phyloP scores from a whole-genome alignment of 2,797 vertebrate genomes.

The Ambastaia sidthimunki region DNA sequence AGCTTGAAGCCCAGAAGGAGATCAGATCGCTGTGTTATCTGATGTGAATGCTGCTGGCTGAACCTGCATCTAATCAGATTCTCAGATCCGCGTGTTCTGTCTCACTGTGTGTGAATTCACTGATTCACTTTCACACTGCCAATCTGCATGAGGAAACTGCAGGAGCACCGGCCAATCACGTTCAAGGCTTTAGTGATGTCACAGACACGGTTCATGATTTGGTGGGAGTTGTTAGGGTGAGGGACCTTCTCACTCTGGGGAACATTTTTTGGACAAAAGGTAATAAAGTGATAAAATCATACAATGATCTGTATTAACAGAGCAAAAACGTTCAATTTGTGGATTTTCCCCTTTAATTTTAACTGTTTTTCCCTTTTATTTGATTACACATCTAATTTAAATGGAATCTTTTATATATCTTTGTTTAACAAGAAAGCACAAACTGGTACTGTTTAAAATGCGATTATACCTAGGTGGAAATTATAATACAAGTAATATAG shows the following conservation, averaged over 20 bases:
- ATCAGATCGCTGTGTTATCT: slow-evolving; percentile 15
- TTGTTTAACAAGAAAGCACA: no score
- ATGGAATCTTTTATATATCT: background rate
- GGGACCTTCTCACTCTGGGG: no score
- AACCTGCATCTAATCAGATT: slow-evolving; percentile 31
- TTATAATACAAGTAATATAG: background rate
- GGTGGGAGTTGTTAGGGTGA: no score
- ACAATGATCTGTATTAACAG: background rate
- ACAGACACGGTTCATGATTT: no score
- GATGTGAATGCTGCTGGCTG: slow-evolving; percentile 4
- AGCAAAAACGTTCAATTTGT: background rate
- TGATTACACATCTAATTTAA: background rate
- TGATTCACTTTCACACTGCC: background rate
- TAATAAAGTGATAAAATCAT: background rate
- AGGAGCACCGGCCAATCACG: background rate
- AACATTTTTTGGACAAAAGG: no score
- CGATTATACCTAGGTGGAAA: background rate
- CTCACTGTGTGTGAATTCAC: background rate
- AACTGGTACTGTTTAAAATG: background rate
- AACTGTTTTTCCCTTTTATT: background rate
- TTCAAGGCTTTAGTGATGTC: no score
- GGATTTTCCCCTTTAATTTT: background rate
- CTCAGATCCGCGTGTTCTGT: background rate
- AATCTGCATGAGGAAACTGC: background rate
- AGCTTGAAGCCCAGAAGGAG: slow-evolving; percentile 1